A percentile compares a stretch with the other conserved stretches of the same genome.
Evolutionary conservation across 2,888 invertebrate species (phyloP).

Genomic region (Diarsia rubi): DNA sequence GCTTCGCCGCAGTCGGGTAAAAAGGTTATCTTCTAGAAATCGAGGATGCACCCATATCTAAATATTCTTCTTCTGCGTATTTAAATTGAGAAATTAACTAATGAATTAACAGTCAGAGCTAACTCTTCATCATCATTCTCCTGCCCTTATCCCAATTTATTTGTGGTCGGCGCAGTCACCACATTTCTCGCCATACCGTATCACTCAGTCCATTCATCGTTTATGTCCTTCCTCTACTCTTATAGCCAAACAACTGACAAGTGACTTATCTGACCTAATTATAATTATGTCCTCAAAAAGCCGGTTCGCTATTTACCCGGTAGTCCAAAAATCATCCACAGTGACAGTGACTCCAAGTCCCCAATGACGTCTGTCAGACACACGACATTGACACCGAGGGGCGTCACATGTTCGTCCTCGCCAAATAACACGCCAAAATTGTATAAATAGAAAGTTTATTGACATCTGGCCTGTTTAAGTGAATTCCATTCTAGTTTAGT

Average conservation of each 20-base stretch:
- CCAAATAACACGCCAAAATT: conserved; percentile 44
- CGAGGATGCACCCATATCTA: neutral
- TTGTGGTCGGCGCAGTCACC: too few species aligned
- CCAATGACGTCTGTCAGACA: conserved; percentile 61
- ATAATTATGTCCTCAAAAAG: neutral
- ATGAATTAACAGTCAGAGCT: too few species aligned
- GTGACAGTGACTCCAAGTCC: conserved; percentile 50
- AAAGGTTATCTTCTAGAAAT: neutral
- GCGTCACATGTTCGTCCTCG: conserved; percentile 50
- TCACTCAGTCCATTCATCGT: too few species aligned
- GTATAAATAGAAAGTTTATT: conserved; percentile 67
- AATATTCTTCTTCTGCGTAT: neutral
- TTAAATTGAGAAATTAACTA: neutral
- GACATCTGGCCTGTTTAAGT: conserved; percentile 53
- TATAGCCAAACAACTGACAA: too few species aligned
- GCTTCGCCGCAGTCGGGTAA: too few species aligned
- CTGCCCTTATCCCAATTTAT: too few species aligned
- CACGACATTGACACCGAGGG: conserved; percentile 57
- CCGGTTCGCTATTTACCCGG: neutral
- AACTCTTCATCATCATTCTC: too few species aligned
- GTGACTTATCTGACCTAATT: neutral
- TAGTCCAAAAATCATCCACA: conserved; percentile 6
- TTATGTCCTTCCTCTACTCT: too few species aligned
- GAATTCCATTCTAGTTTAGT: neutral
- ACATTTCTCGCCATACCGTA: too few species aligned